These are phyloP conservation scores for Aradus depressus DNA, from an alignment of 2,888 invertebrate species.

Conservation along the genomic window DNA sequence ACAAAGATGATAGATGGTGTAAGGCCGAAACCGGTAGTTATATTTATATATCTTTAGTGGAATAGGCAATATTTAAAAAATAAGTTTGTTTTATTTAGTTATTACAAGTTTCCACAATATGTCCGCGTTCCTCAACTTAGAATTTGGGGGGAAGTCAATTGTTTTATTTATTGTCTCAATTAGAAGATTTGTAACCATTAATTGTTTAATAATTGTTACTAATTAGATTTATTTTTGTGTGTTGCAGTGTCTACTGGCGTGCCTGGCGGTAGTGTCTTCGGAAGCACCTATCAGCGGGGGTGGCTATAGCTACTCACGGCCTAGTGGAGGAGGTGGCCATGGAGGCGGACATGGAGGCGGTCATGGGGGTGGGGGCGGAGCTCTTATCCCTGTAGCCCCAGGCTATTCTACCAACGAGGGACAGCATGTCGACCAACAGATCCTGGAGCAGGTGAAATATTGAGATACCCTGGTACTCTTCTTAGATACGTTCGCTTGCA, in stretches of 20 bases:
- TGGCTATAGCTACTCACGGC: constrained; percentile 64
- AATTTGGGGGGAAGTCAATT: too few relatives aligned
- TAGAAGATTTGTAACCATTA: too few relatives aligned
- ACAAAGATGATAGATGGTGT: too few relatives aligned
- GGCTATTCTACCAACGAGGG: constrained; percentile 75
- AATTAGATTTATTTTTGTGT: too few relatives aligned
- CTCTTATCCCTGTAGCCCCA: constrained; percentile 62
- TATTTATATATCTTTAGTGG: too few relatives aligned
- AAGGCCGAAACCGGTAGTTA: too few relatives aligned
- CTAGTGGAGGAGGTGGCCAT: constrained; percentile 43
- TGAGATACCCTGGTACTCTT: background rate
- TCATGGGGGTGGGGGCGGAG: constrained; percentile 42
- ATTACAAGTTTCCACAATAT: too few relatives aligned
- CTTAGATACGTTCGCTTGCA: background rate
- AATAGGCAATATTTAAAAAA: too few relatives aligned
- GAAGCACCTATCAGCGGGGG: constrained; percentile 33
- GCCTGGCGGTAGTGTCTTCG: constrained; percentile 36
- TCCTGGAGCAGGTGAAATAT: constrained; percentile 56
- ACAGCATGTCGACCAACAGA: constrained; percentile 64
- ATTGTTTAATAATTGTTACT: too few relatives aligned
- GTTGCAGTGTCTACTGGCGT: constrained; percentile 70
- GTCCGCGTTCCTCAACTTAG: too few relatives aligned
- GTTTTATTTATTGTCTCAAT: too few relatives aligned
- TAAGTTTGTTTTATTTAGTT: too few relatives aligned
- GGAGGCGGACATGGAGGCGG: constrained; percentile 38